Percentiles rank a stretch among this genome's conserved stretches.
phyloP scores from a whole-genome alignment of 2,797 vertebrate genomes.

The Luscinia luscinia region DNA sequence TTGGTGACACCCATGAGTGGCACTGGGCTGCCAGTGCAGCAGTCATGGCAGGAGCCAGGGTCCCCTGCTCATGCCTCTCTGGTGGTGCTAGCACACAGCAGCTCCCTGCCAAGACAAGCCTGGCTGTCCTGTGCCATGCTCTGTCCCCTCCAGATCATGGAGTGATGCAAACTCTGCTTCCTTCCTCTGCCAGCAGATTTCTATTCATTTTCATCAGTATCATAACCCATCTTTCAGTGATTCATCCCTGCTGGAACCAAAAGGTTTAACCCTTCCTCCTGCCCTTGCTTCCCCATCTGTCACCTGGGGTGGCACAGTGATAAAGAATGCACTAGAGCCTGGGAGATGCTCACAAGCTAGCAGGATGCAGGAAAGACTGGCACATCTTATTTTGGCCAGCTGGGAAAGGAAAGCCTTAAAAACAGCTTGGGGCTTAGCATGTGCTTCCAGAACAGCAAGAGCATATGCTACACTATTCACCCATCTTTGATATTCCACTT shows the following conservation, averaged over 20 bases:
- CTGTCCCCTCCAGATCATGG: neutral
- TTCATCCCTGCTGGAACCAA: neutral
- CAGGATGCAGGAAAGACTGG: neutral
- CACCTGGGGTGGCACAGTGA: accelerated
- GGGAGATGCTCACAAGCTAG: neutral
- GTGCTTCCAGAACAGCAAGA: constrained; percentile 1
- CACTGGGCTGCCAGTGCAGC: neutral
- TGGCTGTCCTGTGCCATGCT: neutral
- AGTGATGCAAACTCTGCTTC: neutral
- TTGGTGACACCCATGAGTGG: neutral
- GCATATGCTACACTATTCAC: neutral
- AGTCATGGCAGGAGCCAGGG: neutral
- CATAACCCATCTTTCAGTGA: neutral
- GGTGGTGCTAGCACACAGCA: neutral
- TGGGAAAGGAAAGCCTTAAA: constrained; percentile 2
- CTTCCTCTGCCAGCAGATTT: neutral
- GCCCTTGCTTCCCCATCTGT: neutral
- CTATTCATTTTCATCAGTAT: neutral
- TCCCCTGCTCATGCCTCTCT: accelerated
- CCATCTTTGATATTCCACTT: constrained; percentile 14
- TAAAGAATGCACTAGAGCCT: neutral
- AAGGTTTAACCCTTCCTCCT: neutral
- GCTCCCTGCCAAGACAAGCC: neutral
- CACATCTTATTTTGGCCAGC: neutral
- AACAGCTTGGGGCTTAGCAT: neutral